Evolutionary conservation across 2,797 vertebrate genomes (phyloP), one percentile per base, ranked within the genome.

Genomic region (Sebastes paucispinis): DNA sequence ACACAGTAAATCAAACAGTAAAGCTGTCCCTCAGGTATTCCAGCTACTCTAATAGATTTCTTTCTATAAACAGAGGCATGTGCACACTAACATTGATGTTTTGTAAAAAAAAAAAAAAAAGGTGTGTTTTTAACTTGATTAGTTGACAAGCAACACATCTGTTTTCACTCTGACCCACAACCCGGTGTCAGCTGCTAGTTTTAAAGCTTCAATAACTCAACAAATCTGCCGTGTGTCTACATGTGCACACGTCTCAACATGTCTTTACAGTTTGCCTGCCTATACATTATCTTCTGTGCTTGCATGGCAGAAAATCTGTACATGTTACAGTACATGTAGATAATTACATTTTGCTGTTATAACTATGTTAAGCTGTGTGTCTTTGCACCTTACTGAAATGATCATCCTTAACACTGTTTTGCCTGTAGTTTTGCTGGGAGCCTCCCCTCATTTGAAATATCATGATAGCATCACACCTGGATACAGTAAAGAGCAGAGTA

Each of bases 101-200:
- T n/a, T 69, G 16, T 12, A 32, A 9, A 13, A 25, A 25, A 7
- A 4, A 31, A 55, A 32, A 32, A 34, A 34, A 34, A 34, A 8
- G n/a, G 47, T 27, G 8, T 8, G 50, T 65, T 55, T 47, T 62
- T 10, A 52, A 36, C 32, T 32, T 18, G 13, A 29, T 65, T 27
- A 8, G 50, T 52, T 55, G 50, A 64, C 25, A 6, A 36, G 67
- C 47, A 57, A 3, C 69, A 77, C 81, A 81, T 84, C 81, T 84
- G 81, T 66, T 81, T 89, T 76, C 14, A 73, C 75, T 86, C 31
- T 13, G 64, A 63, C 59, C 47, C 34, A 3, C 14, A 54, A 18
- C 8, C 34, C 58, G 8, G 25, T 67, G 13, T 60, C 22, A 67
- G 69, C 70, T 67, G 20, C 76, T 36, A 18, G 52, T 36, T 83